A percentile compares a stretch with the other conserved stretches of the same genome.
These are phyloP conservation scores for Tylochromis polylepis DNA, from an alignment of 2,113 vertebrate species.

Conservation along the genomic window DNA sequence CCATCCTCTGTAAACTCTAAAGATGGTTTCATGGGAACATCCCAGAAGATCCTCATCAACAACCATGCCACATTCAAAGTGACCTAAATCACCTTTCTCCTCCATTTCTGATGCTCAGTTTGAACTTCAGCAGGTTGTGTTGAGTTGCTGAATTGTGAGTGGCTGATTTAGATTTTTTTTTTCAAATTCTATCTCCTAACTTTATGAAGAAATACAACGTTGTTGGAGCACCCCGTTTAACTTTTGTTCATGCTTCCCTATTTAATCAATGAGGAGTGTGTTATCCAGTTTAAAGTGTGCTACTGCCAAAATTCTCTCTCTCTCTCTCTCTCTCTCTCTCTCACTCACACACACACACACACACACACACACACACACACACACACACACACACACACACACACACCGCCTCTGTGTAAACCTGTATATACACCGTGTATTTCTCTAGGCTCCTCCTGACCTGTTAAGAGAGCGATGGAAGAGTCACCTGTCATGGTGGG, in stretches of 20 bases:
- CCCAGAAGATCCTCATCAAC: neutral
- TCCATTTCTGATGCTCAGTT: neutral
- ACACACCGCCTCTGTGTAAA: neutral
- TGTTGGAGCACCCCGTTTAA: neutral
- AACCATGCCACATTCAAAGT: neutral
- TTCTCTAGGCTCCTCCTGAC: neutral
- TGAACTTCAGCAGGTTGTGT: neutral
- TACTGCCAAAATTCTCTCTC: neutral
- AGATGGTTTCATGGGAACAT: neutral
- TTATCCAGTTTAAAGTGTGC: neutral
- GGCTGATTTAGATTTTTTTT: neutral
- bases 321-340: neutral
- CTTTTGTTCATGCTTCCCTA: neutral
- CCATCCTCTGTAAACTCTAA: neutral
- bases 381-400: neutral
- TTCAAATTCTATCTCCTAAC: neutral
- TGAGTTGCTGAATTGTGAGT: neutral
- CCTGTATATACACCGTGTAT: neutral
- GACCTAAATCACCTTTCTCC: neutral
- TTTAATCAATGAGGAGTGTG: neutral
- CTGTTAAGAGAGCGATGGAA: neutral
- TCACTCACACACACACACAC: no score
- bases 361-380: neutral
- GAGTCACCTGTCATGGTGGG: constrained; percentile 77
- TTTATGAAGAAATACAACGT: neutral